Evolutionary conservation across 2,888 invertebrate species (phyloP), one percentile per base, ranked within the genome.

Genomic region (Andrena praecox): DNA sequence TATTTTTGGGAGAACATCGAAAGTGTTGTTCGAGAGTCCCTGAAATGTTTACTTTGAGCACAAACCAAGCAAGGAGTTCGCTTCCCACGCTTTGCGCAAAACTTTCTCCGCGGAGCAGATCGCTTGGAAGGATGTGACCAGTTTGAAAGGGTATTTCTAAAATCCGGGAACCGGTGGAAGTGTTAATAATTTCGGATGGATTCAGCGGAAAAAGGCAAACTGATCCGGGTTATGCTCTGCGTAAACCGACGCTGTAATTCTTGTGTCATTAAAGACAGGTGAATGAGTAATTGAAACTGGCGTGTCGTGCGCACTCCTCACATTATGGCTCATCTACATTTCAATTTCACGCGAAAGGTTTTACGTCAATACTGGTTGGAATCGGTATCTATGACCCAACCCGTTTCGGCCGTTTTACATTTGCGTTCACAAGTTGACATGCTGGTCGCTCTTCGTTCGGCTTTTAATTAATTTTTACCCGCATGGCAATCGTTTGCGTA

Each of bases 381-480:
- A 31, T 67, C 73, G 35, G 24, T 35, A 64, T 42, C 42, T 42
- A 42, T 16, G 12, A 42, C 42, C 42, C 16, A 42, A 62, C 66
- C 62, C 20, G 52, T 31, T 68, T 64, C 64, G 50, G 4, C 64
- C 8, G 60, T 73, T 68, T 68, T 64, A 68, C 63, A 69, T 80
- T 52, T 42, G 29, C 56, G 59, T 59, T 64, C 16, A 54, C 59
- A 66, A 76, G 16, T 20, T 24, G 42, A 3, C 59, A 52, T n/a
- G 12, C 48, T 7, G 54, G n/a, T 12, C 50, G 31, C 33, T n/a
- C 20, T 31, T n/a, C 16, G n/a, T 3, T 7, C 10, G 4, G 10
- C 33, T 62, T 27, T 72, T 72, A 72, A 80, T 80, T 80, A 77
- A 72, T 80, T 72, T 72, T 80, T 77, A 31, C 27, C 56, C 35